Base-by-base conservation (phyloP, 1,140 invertebrate genomes). In the Lordiphosa clarofinis region DNA sequence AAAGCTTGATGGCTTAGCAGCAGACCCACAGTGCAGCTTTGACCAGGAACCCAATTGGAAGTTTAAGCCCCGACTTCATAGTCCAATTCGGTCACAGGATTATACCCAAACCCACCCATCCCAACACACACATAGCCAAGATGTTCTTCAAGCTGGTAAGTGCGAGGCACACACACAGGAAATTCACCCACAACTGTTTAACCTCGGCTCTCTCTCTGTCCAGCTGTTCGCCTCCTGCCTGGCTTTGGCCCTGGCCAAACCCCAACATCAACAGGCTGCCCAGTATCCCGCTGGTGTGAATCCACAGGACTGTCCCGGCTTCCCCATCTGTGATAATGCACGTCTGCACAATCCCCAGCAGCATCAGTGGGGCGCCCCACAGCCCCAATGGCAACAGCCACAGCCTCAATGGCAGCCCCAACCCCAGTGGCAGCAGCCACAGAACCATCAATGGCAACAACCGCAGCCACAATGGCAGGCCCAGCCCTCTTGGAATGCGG, bases 271-370 rank as follows among this genome's bases (percentile, higher is more conserved):
- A 48, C 84, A 53, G 38, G 86, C 87, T 19, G 88, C 88, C 4
- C 86, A 88, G 47, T 89, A 78, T 71, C 88, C 88, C 24, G 88
- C 88, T 65, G 88, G 88, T 38, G 88, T 89, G 4, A 87, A 89
- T 67, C 88, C 88, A 36, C 78, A 87, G 66, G 73, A 89, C 52
- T 90, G 89, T 39, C 89, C 89, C 53, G 66, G 66, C 44, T 90
- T 89, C 52, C 89, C 89, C 40, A 79, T 87, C 72, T 90, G 89
- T 84, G 89, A 90, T 87, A 90, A 90, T 52, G 87, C 72, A 4
- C 69, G 88, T 10, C 65, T 90, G 65, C 88, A 89, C 56, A 88
- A 76, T 61, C 78, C 73, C 10, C 73, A 73, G 10, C 52, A 82
- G 15, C 67, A 62, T 3, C 39, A 76, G 50, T 87, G 84, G 84